Base-by-base conservation (phyloP, 2,888 invertebrate genomes). In the Neoascia interrupta region DNA sequence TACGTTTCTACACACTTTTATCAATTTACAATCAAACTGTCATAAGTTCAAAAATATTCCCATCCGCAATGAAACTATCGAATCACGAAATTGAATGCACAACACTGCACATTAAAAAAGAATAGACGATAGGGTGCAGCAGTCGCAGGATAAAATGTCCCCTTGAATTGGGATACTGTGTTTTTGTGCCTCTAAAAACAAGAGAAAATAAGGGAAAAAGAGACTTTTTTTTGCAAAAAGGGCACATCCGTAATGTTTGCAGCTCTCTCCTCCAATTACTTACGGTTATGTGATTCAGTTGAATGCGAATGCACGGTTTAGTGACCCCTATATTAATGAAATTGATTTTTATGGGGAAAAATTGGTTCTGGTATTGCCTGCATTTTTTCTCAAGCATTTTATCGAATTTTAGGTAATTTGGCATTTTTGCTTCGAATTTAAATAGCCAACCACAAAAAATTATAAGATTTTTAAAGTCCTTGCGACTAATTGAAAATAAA, bases 241-340 rank as follows among this genome's bases (percentile, higher is more conserved):
- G 69, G 81, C 82, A 81, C 66, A 66, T 47, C n/a, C 45, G 53
- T 45, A 86, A 85, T 86, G 82, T 86, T 85, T 86, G 84, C 83
- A 85, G 84, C 84, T 81, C 84, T 85, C 83, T 86, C 85, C 84
- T 85, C 80, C 86, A 86, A 85, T 85, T 86, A 86, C 82, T 85
- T 84, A 84, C 85, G 86, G 85, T 82, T 82, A 81, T 82, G 61
- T 85, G 85, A 73, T 54, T 73, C 47, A 36, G 49, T 68, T 61
- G 79, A 79, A 79, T 68, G 56, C 66, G 66, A 49, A 60, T 47
- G 19, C 41, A 66, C 73, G 66, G 76, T 66, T 61, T 66, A 66
- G 73, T 79, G 79, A 79, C 79, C 79, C 79, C 66, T 73, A 68
- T 54, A 49, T 49, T 72, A 66, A 51, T 79, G 73, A 47, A 31